These are phyloP conservation scores for Pseudococcus jackbeardsleyi DNA, from an alignment of 2,888 invertebrate genomes.

Conservation along the genomic window DNA sequence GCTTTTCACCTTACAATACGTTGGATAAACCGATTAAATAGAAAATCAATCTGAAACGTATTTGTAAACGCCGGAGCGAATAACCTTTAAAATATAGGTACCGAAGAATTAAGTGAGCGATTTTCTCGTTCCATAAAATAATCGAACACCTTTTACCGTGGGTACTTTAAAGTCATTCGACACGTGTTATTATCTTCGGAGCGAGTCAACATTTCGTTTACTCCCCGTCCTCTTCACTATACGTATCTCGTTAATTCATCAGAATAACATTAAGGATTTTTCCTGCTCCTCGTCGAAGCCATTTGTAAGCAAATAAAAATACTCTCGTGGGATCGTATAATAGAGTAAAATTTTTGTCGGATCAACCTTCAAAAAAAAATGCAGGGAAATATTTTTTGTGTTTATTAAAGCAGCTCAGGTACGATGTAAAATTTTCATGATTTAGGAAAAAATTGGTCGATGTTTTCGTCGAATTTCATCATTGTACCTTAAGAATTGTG, in stretches of 20 bases:
- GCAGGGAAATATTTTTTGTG: background rate
- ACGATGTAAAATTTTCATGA: too few relatives aligned
- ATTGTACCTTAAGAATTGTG: too few relatives aligned
- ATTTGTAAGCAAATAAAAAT: constrained; percentile 5
- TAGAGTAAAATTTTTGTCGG: background rate
- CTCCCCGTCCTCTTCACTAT: background rate
- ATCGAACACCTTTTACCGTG: background rate
- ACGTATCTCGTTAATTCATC: background rate
- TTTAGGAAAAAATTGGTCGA: too few relatives aligned
- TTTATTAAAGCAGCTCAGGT: background rate
- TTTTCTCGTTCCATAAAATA: background rate
- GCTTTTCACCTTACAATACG: background rate
- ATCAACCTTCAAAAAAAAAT: background rate
- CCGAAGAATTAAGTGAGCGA: background rate
- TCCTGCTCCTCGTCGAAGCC: background rate
- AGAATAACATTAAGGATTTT: background rate
- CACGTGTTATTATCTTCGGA: constrained; percentile 12
- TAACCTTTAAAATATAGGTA: constrained; percentile 18
- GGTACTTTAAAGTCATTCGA: background rate
- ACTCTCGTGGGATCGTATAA: background rate
- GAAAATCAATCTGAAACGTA: background rate
- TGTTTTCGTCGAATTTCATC: too few relatives aligned
- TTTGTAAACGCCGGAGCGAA: background rate
- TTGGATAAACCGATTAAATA: background rate
- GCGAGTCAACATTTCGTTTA: background rate